Base-by-base conservation (phyloP, 2,888 invertebrate species). In the Conistra vaccinii region DNA sequence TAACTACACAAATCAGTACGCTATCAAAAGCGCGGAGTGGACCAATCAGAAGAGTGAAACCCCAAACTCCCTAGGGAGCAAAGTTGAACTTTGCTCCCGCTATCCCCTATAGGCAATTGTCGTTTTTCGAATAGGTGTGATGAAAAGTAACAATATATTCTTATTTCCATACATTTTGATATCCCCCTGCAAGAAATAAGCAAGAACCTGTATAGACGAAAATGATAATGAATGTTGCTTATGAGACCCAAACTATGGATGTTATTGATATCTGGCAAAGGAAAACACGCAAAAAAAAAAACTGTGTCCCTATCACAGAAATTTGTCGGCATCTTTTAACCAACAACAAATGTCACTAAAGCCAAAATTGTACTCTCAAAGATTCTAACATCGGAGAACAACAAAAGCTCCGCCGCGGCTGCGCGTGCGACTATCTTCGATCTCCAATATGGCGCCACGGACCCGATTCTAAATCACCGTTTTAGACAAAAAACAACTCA, bases 361-460 rank as follows among this genome's bases (percentile, higher is more conserved):
- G 67, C 79, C 77, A 78, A 86, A 66, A 81, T 55, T 61, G 78
- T 67, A 69, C 26, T 62, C 65, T 62, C 53, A 63, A 74, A 70
- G 62, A 76, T 80, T 74, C 73, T 80, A 82, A 82, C 76, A 69
- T 75, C 61, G 67, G 71, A 87, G 87, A 89, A 76, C 63, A 81
- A 83, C 77, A 73, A 83, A 85, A 76, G 76, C 61, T 55, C 78
- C 70, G 84, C 83, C 89, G 86, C 81, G 79, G 80, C 87, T 84
- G 90, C 90, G 89, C 90, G 90, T 89, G 90, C 87, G 88, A 73
- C 74, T 92, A 93, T 93, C 92, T 81, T 79, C 73, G 86, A 93
- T 92, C 92, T 87, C 77, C 60, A 90, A 91, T 91, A 92, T 93
- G 93, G 93, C 94, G 94, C 93, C 93, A 89, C 76, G 85, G 83